These are phyloP conservation scores for Gracilinanus agilis DNA, from an alignment of 2,113 vertebrate genomes.

Conservation along the genomic window DNA sequence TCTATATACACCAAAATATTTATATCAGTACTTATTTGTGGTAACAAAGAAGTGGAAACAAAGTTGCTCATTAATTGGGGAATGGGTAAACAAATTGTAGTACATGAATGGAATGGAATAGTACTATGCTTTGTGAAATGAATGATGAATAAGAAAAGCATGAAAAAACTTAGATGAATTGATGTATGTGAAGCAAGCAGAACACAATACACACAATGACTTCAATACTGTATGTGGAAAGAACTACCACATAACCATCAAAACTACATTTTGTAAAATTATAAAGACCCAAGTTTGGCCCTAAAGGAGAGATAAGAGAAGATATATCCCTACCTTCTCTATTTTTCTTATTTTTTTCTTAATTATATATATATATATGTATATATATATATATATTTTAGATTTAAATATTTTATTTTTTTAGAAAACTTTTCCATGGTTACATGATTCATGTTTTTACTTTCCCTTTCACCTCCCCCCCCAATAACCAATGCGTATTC, in stretches of 20 bases:
- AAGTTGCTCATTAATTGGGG: neutral
- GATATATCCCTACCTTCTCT: neutral
- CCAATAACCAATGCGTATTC: too few species aligned
- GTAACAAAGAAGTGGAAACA: neutral
- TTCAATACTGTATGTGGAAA: neutral
- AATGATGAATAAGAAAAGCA: neutral
- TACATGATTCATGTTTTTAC: too few species aligned
- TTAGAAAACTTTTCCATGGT: too few species aligned
- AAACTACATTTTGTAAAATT: neutral
- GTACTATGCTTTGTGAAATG: neutral
- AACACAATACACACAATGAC: neutral
- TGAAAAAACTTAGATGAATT: neutral
- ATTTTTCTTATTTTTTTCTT: too few species aligned
- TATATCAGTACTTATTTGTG: neutral
- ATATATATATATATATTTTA: too few species aligned
- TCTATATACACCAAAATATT: neutral
- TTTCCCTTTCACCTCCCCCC: too few species aligned
- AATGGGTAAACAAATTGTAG: neutral
- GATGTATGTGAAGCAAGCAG: neutral
- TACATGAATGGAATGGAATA: neutral
- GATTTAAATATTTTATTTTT: too few species aligned
- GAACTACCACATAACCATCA: neutral
- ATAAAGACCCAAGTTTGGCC: neutral
- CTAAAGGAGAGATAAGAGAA: neutral
- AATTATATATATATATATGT: too few species aligned